phyloP scores from a whole-genome alignment of 1,140 invertebrate genomes.

The Artemia franciscana region DNA sequence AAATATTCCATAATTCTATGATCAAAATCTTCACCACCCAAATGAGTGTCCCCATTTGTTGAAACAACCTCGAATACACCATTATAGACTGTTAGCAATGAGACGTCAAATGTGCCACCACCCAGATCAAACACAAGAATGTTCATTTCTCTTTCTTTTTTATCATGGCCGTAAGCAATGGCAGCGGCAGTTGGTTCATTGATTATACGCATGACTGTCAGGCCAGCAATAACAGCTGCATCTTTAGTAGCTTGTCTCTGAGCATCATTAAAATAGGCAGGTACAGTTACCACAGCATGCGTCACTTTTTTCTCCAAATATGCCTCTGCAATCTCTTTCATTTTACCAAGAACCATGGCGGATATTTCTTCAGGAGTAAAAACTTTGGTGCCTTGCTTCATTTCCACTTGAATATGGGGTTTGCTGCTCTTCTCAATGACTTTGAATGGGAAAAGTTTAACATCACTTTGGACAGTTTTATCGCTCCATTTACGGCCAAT shows the following conservation, averaged over 20 bases:
- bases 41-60: constrained; percentile 94
- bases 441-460: constrained; percentile 77
- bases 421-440: constrained; percentile 60
- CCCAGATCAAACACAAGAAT: constrained; percentile 97
- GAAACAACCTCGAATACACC: constrained; percentile 80
- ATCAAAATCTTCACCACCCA: constrained; percentile 97
- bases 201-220: constrained; percentile 96
- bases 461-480: constrained; percentile 63
- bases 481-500: constrained; percentile 88
- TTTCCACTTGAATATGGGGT: constrained; percentile 45
- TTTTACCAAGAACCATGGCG: constrained; percentile 89
- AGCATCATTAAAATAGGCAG: constrained; percentile 95
- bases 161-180: constrained; percentile 97
- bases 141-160: constrained; percentile 97
- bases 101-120: constrained; percentile 99
- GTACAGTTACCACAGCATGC: constrained; percentile 96
- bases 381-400: constrained; percentile 50
- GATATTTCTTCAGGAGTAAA: constrained; percentile 96
- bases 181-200: constrained; percentile 99
- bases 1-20: constrained; percentile 96
- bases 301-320: constrained; percentile 85
- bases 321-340: constrained; percentile 95
- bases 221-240: constrained; percentile 54
- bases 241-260: constrained; percentile 92
- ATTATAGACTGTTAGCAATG: constrained; percentile 93